phyloP scores from a whole-genome alignment of 1,140 invertebrate genomes.

The Leptoteleia sp. region DNA sequence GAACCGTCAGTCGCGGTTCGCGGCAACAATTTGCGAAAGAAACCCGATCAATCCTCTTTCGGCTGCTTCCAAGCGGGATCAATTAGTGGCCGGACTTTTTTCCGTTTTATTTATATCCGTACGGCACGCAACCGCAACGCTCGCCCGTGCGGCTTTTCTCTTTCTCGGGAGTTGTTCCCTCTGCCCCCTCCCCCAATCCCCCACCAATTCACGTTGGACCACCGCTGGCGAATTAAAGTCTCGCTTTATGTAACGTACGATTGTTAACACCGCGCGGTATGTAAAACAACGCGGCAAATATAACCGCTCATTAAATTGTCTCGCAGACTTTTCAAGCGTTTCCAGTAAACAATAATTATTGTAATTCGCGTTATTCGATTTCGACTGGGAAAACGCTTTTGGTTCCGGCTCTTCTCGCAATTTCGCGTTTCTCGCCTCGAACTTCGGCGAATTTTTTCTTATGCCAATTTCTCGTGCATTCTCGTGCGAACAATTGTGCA shows the following conservation, averaged over 20 bases:
- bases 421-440: slow-evolving; percentile 32
- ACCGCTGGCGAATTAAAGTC: slow-evolving; percentile 17
- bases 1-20: slow-evolving; percentile 19
- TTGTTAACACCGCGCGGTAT: slow-evolving; percentile 48
- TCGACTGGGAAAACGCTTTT: slow-evolving; percentile 17
- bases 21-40: slow-evolving; percentile 32
- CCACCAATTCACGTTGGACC: too few species aligned
- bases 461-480: background rate
- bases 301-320: slow-evolving; percentile 60
- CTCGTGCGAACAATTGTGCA: too few species aligned
- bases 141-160: slow-evolving; percentile 21
- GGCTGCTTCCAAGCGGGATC: slow-evolving; percentile 29
- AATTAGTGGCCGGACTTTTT: slow-evolving; percentile 42
- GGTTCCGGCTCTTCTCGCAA: background rate
- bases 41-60: slow-evolving; percentile 51
- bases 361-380: slow-evolving; percentile 40
- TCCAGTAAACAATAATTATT: slow-evolving; percentile 40
- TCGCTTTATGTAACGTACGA: slow-evolving; percentile 41
- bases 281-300: slow-evolving; percentile 59
- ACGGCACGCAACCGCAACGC: slow-evolving; percentile 39
- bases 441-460: too few species aligned
- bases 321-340: slow-evolving; percentile 17
- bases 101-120: slow-evolving; percentile 36
- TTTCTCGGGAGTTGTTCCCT: background rate
- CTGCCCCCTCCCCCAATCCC: too few species aligned